Evolutionary conservation across 1,140 invertebrate genomes (phyloP), one percentile per base, ranked within the genome.

Genomic region (Pseudomyrmex pallidus): DNA sequence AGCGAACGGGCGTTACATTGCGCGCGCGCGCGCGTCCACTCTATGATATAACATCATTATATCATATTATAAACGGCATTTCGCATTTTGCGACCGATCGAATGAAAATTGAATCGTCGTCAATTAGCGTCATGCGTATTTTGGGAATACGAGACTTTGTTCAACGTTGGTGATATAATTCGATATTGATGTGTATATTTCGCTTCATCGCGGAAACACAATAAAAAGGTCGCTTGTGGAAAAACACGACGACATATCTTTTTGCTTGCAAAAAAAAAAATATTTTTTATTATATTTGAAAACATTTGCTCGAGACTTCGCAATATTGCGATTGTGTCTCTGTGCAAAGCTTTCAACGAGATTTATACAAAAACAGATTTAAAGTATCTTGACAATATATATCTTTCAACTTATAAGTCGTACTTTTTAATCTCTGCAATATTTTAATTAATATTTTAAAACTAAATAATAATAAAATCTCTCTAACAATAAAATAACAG

Each of bases 61-160:
- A 70, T 70, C 54, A 59, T 59, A 80, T 80, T 72, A 80, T 72
- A 59, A 54, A 46, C 44, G 54, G 56, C 54, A 70, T 72, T 72
- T 70, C 44, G 46, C 46, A 46, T 80, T 70, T 80, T 70, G 54
- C 76, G n/a, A 73, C 35, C 22, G 61, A 22, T n/a, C 20, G 54
- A 70, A 70, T 78, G 76, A 59, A 78, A 70, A 78, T 80, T 22
- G 54, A 80, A 80, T 80, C 54, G 46, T 20, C 66, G 54, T 59
- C 64, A 59, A 80, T 80, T 80, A 80, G 46, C 46, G 50, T 67
- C 22, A 61, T 57, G 46, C 17, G 74, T 44, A 59, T 62, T 80
- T 80, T 72, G 54, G 54, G 66, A 80, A 80, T 72, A 50, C n/a
- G 76, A 80, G 46, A 59, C 76, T 78, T 57, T 78, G 20, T 80